Percentiles rank a stretch among this genome's conserved stretches.
These are phyloP conservation scores for Agelas oroides DNA, from an alignment of 37 sponge, comb jelly and placozoan genomes.

Conservation along the genomic window DNA sequence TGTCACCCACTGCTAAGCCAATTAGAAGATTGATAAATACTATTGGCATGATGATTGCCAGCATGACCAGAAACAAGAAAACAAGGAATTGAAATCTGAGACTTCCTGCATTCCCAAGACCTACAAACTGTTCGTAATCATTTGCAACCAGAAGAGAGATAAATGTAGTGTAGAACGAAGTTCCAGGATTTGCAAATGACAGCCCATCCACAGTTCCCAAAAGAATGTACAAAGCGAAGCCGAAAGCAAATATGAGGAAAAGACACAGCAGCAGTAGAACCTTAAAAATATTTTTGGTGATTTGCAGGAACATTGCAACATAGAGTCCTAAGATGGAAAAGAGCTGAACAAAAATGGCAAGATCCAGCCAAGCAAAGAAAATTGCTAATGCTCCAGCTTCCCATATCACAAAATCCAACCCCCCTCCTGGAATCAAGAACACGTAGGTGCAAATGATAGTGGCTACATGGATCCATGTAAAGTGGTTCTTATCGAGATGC, in stretches of 20 bases:
- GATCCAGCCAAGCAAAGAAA: constrained; percentile 76
- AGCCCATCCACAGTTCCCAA: constrained; percentile 24
- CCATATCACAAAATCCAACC: constrained; percentile 27
- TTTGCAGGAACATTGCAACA: constrained; percentile 78
- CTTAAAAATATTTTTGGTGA: constrained; percentile 60
- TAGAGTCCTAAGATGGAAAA: constrained; percentile 79
- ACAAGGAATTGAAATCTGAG: constrained; percentile 20
- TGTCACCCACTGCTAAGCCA: constrained; percentile 94
- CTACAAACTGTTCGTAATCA: constrained; percentile 40
- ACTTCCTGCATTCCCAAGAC: too few species aligned
- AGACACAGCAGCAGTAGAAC: constrained; percentile 47
- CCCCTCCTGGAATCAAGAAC: constrained; percentile 47
- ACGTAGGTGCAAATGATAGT: constrained; percentile 45
- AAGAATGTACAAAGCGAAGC: constrained; percentile 70
- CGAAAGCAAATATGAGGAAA: constrained; percentile 72
- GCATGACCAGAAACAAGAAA: constrained; percentile 58
- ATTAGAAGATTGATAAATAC: constrained; percentile 86
- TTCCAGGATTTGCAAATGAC: constrained; percentile 19
- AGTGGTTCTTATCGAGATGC: background rate
- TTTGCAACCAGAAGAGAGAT: constrained; percentile 57
- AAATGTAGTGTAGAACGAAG: constrained; percentile 55
- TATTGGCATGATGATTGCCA: constrained; percentile 72
- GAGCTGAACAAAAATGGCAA: constrained; percentile 55
- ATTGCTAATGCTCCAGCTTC: constrained; percentile 78
- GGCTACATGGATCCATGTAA: constrained; percentile 9